A percentile compares a stretch with the other conserved stretches of the same genome.
phyloP scores from a whole-genome alignment of 2,888 invertebrate genomes.

The Eristalis tenax region DNA sequence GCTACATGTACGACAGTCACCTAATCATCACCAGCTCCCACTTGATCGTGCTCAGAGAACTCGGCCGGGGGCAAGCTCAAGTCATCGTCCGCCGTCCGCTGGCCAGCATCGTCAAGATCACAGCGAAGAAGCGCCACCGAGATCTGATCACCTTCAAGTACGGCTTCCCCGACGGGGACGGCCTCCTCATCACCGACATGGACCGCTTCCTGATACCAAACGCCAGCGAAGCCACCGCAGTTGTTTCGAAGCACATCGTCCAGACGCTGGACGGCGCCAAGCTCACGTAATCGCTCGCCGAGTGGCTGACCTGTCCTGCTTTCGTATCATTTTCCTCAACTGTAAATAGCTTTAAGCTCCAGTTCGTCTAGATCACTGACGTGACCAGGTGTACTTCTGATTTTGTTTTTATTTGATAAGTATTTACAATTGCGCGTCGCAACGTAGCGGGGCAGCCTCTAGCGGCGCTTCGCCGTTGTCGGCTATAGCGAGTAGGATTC shows the following conservation, averaged over 20 bases:
- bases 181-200: slow-evolving; percentile 92
- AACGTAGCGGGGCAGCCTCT: slow-evolving; percentile 16
- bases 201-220: slow-evolving; percentile 96
- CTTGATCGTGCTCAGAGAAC: slow-evolving; percentile 91
- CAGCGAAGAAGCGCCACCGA: slow-evolving; percentile 96
- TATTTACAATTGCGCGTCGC: slow-evolving; percentile 42
- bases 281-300: slow-evolving; percentile 75
- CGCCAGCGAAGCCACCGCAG: slow-evolving; percentile 93
- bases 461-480: not conserved
- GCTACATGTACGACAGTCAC: slow-evolving; percentile 93
- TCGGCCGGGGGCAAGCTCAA: slow-evolving; percentile 88
- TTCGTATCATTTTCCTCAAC: slow-evolving; percentile 29
- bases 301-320: slow-evolving; percentile 6
- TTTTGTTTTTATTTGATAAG: slow-evolving; percentile 49
- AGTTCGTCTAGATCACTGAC: not conserved
- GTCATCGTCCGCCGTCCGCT: slow-evolving; percentile 93
- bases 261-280: slow-evolving; percentile 82
- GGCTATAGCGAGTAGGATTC: not conserved
- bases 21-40: slow-evolving; percentile 93
- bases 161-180: slow-evolving; percentile 91
- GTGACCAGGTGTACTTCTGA: slow-evolving; percentile 18
- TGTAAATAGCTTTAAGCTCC: slow-evolving; percentile 67
- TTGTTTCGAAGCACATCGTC: slow-evolving; percentile 94
- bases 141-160: slow-evolving; percentile 99
- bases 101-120: slow-evolving; percentile 97